These are phyloP conservation scores for Tipula helvola DNA, from an alignment of 2,888 invertebrate genomes.

Conservation along the genomic window DNA sequence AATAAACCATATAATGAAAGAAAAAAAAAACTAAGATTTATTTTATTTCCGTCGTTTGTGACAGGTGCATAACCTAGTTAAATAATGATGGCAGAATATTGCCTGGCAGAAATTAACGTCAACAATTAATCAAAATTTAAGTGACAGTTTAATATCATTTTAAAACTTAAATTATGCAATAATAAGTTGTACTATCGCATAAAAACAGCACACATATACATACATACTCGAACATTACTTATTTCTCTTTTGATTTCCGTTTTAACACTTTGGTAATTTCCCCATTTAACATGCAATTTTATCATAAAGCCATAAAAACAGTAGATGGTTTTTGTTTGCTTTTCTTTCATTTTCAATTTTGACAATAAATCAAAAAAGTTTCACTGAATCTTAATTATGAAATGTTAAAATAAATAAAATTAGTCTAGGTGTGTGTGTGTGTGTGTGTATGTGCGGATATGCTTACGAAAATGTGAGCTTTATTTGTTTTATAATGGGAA, in stretches of 20 bases:
- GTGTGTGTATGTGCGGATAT: not conserved
- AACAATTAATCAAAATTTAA: not conserved
- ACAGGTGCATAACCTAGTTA: no score
- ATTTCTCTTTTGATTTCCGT: not conserved
- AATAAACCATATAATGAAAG: no score
- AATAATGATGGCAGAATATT: no score
- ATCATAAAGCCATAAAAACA: not conserved
- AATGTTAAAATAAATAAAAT: not conserved
- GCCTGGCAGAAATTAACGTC: not conserved
- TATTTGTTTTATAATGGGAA: not conserved
- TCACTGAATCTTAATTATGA: not conserved
- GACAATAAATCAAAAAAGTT: not conserved
- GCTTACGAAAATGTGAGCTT: not conserved
- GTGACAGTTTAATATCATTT: not conserved
- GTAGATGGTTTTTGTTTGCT: not conserved
- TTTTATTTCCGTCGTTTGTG: no score
- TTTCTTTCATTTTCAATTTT: not conserved
- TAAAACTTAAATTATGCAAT: not conserved
- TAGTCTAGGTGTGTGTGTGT: not conserved
- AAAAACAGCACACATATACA: not conserved
- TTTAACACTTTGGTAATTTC: not conserved
- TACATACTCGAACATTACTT: not conserved
- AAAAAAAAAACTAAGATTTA: no score
- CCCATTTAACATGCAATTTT: not conserved
- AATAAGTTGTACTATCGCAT: not conserved